Conservation (phyloP, 2,797 vertebrate genomes). For the Acipenser transmontanus region DNA sequence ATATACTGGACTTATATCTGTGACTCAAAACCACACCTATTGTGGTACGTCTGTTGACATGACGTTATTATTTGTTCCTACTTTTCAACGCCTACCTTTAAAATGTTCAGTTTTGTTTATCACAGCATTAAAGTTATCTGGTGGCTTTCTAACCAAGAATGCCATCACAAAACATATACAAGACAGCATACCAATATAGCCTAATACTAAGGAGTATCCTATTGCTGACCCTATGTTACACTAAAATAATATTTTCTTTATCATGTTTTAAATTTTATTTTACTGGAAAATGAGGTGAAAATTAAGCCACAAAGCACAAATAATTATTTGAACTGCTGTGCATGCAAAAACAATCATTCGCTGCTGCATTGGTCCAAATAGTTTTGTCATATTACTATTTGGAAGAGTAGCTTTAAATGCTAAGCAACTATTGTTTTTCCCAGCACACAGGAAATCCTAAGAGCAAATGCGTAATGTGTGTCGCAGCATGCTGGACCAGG, state of each 20-base stretch:
- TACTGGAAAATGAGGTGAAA: neutral
- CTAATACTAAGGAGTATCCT: neutral
- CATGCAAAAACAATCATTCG: neutral
- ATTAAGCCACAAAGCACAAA: neutral
- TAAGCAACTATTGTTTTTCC: constrained; percentile 70
- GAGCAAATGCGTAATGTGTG: constrained; percentile 66
- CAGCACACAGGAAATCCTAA: constrained; percentile 65
- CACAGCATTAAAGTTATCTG: neutral
- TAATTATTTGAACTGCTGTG: neutral
- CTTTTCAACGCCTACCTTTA: too few relatives aligned
- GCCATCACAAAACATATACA: constrained; percentile 8
- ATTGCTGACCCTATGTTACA: neutral
- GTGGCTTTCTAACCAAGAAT: constrained; percentile 10
- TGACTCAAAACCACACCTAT: too few relatives aligned
- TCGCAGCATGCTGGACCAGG: constrained; percentile 67
- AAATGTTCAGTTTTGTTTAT: too few relatives aligned
- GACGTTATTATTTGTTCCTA: too few relatives aligned
- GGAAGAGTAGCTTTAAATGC: constrained; percentile 60
- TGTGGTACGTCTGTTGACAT: too few relatives aligned
- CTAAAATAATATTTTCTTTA: neutral
- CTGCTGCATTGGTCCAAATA: constrained; percentile 40
- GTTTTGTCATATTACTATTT: constrained; percentile 50
- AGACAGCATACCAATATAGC: neutral
- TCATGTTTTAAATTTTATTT: neutral
- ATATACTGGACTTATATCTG: too few relatives aligned